These are phyloP conservation scores for Sitophilus oryzae DNA, from an alignment of 1,140 invertebrate genomes.

Conservation along the genomic window DNA sequence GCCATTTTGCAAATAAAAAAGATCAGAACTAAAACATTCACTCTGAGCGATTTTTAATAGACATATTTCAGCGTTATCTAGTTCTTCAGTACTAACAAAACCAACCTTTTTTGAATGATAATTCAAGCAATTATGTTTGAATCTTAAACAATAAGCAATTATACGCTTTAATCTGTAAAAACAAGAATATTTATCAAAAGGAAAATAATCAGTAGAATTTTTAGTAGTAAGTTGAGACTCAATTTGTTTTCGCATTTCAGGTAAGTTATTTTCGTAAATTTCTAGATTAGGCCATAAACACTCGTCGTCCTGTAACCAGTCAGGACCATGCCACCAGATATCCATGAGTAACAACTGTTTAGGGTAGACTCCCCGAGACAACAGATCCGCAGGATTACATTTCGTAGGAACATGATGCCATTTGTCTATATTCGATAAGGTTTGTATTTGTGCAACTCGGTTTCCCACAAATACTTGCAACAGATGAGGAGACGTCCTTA, in stretches of 20 bases:
- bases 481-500: neutral
- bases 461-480: conserved; percentile 44
- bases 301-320: neutral
- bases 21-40: neutral
- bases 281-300: neutral
- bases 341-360: conserved; percentile 19
- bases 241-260: neutral
- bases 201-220: neutral
- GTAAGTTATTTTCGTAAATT: neutral
- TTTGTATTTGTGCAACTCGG: conserved; percentile 39
- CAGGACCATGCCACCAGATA: conserved; percentile 29
- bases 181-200: neutral
- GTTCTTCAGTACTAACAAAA: neutral
- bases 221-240: neutral
- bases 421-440: conserved; percentile 16
- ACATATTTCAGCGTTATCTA: neutral
- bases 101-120: neutral
- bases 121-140: neutral
- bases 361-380: conserved; percentile 25
- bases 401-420: conserved; percentile 16
- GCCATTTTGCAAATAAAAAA: too few relatives aligned
- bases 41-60: neutral
- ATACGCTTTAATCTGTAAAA: neutral
- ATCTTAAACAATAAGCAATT: too few relatives aligned
- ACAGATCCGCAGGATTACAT: conserved; percentile 31